These are phyloP conservation scores for Umimayanthus chanpuru DNA, from an alignment of 92 coral and sea anemone genomes.

Conservation along the genomic window DNA sequence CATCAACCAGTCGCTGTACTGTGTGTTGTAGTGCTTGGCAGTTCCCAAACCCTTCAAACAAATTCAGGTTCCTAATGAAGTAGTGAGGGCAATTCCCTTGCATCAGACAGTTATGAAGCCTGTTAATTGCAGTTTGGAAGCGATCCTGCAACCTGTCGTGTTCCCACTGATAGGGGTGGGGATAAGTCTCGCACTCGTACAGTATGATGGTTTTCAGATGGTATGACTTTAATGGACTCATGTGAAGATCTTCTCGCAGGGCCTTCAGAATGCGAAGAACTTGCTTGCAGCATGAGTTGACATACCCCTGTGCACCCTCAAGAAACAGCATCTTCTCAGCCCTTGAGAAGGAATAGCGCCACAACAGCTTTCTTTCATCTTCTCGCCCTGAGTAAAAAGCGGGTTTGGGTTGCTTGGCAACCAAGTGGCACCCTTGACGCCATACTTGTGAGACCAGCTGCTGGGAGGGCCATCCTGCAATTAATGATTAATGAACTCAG, in stretches of 20 bases:
- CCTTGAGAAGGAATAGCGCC: slow-evolving; percentile 72
- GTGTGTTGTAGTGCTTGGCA: background rate
- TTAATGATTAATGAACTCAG: background rate
- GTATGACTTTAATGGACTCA: slow-evolving; percentile 73
- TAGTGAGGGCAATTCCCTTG: slow-evolving; percentile 67
- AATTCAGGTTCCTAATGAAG: slow-evolving; percentile 63
- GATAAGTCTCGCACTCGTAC: slow-evolving; percentile 73
- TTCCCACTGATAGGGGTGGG: slow-evolving; percentile 54
- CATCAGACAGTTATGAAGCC: slow-evolving; percentile 53
- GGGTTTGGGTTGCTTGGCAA: slow-evolving; percentile 72
- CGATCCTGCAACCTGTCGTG: slow-evolving; percentile 41
- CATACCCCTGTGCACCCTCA: slow-evolving; percentile 51
- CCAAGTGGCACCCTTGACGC: slow-evolving; percentile 71
- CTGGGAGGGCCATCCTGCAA: slow-evolving; percentile 70
- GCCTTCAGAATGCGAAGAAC: slow-evolving; percentile 80
- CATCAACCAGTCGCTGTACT: slow-evolving; percentile 7
- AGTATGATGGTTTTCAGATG: slow-evolving; percentile 78
- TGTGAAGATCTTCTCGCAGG: slow-evolving; percentile 52
- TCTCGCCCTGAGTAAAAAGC: slow-evolving; percentile 9
- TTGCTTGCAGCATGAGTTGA: slow-evolving; percentile 60
- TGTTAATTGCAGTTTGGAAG: slow-evolving; percentile 54
- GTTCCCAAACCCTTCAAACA: slow-evolving; percentile 54
- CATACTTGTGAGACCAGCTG: slow-evolving; percentile 45
- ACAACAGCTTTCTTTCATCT: slow-evolving; percentile 50
- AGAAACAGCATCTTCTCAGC: slow-evolving; percentile 74